Base-by-base conservation (phyloP, 2,888 invertebrate species). In the Drosophila nr. fundita region DNA sequence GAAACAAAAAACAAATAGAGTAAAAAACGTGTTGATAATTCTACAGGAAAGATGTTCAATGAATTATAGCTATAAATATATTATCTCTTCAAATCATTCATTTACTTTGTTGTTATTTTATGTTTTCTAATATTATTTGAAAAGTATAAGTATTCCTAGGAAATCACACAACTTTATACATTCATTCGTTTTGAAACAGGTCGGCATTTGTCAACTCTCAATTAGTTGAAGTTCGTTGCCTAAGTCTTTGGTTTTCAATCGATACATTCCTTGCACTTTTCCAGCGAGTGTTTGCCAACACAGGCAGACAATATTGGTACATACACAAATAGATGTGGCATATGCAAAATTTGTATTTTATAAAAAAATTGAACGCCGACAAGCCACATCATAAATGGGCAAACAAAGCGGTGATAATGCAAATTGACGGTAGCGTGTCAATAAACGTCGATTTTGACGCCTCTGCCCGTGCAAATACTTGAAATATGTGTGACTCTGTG, bases 341-440 rank as follows among this genome's bases (percentile, higher is more conserved):
- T 24, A 65, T 49, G 65, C 53, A 48, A 73, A 73, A 61, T 32
- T 66, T 15, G 7, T 13, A 11, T 24, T 18, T 30, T 15, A 21
- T 36, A 32, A 15, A 24, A n/a, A 24, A 38, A 18, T 3, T 0
- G 4, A 45, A 21, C 2, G 15, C 45, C 21, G 7, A 53, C 32
- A 68, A 69, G 21, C 18, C 6, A 58, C 32, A 38, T 54, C 49
- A 50, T 27, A 60, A 78, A 50, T 40, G 64, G 48, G 13, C 52
- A 68, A 58, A 66, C 63, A 83, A 55, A 32, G 24, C 11, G 30
- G 50, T 36, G 27, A 69, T 64, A 80, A 76, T 68, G 66, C 66
- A 54, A 73, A 57, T 89, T 86, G 78, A 57, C 90, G 71, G 67
- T 66, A 76, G 82, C 72, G 29, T 87, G 90, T 76, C 83, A 90